Base-by-base conservation (phyloP, 2,113 vertebrate species). In the Zapus hudsonius region DNA sequence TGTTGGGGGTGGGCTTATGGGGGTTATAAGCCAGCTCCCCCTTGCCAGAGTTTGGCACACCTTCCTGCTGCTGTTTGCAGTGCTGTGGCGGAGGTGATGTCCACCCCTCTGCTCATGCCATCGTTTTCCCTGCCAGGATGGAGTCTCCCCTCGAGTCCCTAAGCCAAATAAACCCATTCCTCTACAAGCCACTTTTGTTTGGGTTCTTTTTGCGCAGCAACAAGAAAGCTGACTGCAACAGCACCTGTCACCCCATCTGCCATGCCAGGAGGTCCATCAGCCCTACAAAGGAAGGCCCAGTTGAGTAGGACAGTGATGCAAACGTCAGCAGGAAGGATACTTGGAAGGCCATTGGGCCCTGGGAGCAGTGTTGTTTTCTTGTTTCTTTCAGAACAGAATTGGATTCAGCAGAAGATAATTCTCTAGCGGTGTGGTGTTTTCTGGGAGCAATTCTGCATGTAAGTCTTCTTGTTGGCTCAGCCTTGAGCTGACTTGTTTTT, bases 331-430 rank as follows among this genome's bases (percentile, higher is more conserved):
- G 42, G 47, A 90, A 83, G 31, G 86, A n/a, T 66, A 74, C 95
- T 90, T 94, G 73, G 78, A 92, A 92, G 44, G 42, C 67, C 66
- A 52, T 38, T n/a, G 20, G 12, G 44, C 11, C 27, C 40, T 74
- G 84, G 63, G 55, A 87, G 64, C 20, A 59, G 27, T 84, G 67
- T 79, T 64, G 29, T 81, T 80, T 89, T 92, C 27, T 55, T 87
- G 12, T 23, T 74, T 84, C 52, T 73, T 87, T 84, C 2, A 67
- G 33, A 61, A 31, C 15, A 33, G 69, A 88, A 87, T 59, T 75
- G 4, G 17, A 84, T 92, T 90, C 85, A 92, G 55, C 22, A 76
- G 4, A 80, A 92, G 38, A 47, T 72, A 66, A 87, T 64, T 92
- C 79, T 81, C 63, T 47, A 44, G 44, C 69, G 74, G 9, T 19